A percentile compares a stretch with the other conserved stretches of the same genome.
phyloP scores from a whole-genome alignment of 2,113 vertebrate species.

The Otis tarda region DNA sequence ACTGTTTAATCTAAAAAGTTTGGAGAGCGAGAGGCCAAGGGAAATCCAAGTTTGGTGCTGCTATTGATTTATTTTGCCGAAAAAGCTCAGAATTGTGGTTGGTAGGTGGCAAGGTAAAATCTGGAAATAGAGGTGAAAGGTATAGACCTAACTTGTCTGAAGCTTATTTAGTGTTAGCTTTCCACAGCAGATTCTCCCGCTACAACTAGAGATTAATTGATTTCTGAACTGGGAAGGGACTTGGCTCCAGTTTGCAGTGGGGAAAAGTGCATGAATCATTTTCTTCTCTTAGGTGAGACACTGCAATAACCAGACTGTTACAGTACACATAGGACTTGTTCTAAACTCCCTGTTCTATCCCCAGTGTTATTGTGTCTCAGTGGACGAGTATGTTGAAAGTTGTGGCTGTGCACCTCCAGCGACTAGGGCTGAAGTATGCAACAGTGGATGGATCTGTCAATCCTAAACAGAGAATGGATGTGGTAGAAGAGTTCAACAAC shows the following conservation, averaged over 20 bases:
- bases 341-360: not conserved
- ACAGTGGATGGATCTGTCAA: conserved; percentile 88
- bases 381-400: conserved; percentile 94
- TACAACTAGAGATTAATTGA: not conserved
- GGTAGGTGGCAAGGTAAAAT: not conserved
- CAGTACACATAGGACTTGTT: not conserved
- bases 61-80: not conserved
- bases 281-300: not conserved
- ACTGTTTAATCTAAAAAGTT: not conserved
- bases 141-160: not conserved
- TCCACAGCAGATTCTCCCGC: not conserved
- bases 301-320: not conserved
- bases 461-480: conserved; percentile 90
- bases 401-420: conserved; percentile 83
- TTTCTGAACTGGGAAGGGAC: not conserved
- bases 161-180: not conserved
- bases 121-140: not conserved
- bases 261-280: not conserved
- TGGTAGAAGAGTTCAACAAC: conserved; percentile 93
- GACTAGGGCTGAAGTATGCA: conserved; percentile 74
- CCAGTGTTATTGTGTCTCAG: conserved; percentile 94
- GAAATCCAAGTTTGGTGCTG: not conserved
- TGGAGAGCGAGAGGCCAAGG: not conserved
- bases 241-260: not conserved
- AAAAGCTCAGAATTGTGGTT: not conserved